Evolutionary conservation across 2,797 vertebrate genomes (phyloP).

Genomic region (Amblyraja radiata): DNA sequence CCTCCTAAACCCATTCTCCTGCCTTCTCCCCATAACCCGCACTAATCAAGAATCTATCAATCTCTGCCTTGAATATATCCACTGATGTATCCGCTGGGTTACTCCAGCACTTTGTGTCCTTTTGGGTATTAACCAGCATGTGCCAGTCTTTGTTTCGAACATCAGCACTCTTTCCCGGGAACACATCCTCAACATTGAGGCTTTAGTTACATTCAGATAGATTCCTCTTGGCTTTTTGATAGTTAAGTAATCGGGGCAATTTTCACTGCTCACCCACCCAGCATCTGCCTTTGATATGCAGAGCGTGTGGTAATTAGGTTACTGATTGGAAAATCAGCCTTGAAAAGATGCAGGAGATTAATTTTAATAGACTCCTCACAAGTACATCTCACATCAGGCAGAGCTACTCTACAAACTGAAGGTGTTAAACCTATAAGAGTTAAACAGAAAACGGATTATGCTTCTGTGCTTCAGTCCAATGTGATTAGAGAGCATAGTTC

Average conservation of each 20-base stretch:
- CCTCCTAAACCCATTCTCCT: too few relatives aligned
- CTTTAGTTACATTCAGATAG: not conserved
- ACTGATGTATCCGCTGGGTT: too few relatives aligned
- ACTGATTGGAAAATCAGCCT: not conserved
- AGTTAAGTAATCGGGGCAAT: not conserved
- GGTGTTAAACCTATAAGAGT: not conserved
- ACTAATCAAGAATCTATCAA: too few relatives aligned
- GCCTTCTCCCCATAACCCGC: too few relatives aligned
- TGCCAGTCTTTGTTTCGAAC: too few relatives aligned
- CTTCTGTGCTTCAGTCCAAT: conserved; percentile 14
- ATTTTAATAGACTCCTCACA: not conserved
- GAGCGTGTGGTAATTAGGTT: not conserved
- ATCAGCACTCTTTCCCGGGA: too few relatives aligned
- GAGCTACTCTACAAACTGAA: not conserved
- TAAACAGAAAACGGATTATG: conserved; percentile 24
- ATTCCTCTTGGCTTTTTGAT: not conserved
- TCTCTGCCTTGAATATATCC: too few relatives aligned
- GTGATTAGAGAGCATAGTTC: conserved; percentile 13
- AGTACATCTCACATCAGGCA: not conserved
- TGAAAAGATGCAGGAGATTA: not conserved
- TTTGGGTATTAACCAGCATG: too few relatives aligned
- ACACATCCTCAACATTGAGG: too few relatives aligned
- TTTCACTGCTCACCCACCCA: not conserved
- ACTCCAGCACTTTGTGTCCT: too few relatives aligned
- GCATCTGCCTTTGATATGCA: conserved; percentile 6